Base-by-base conservation (phyloP, 2,888 invertebrate species). In the Exocentrus adspersus region DNA sequence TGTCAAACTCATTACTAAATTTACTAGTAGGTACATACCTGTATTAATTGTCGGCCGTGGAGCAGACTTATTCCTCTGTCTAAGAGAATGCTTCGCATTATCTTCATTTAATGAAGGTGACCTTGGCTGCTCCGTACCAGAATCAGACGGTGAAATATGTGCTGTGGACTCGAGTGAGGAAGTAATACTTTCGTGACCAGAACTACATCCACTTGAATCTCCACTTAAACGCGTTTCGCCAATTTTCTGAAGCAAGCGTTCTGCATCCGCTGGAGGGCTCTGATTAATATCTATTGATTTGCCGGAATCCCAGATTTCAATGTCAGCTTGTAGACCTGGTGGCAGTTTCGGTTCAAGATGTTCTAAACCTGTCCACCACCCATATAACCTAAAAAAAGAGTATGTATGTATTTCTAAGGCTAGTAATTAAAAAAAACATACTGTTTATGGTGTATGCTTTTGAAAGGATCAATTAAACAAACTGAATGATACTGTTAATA, bases 311-410 rank as follows among this genome's bases (percentile, higher is more conserved):
- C 74, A 77, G 14, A 70, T 69, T n/a, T 59, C 65, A 12, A 73
- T 28, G 17, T 71, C 68, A 28, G 69, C 68, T 19, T 69, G 67
- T 20, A 72, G 79, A 2, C 90, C 90, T 50, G 87, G 87, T 17
- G 91, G 91, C 65, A 91, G 79, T 71, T 88, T 88, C 10, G 89
- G 87, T 75, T 88, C 87, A 19, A 91, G 88, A 71, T 90, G 87
- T 75, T 86, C 86, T 89, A 90, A 90, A 10, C 63, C 86, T 74
- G 86, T 86, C 73, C 86, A 88, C 65, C 85, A 87, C 61, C 84
- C 83, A 81, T 88, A 89, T 20, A 86, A 75, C 77, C 89, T 89
- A 69, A 79, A 82, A 79, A 50, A 20, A 19, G 16, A 46, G 30
- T 17, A 30, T 2, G 14, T 58, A 32, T 28, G 30, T 10, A 14